Evolutionary conservation across 2,797 vertebrate genomes (phyloP).

Genomic region (Harpagifer antarcticus): DNA sequence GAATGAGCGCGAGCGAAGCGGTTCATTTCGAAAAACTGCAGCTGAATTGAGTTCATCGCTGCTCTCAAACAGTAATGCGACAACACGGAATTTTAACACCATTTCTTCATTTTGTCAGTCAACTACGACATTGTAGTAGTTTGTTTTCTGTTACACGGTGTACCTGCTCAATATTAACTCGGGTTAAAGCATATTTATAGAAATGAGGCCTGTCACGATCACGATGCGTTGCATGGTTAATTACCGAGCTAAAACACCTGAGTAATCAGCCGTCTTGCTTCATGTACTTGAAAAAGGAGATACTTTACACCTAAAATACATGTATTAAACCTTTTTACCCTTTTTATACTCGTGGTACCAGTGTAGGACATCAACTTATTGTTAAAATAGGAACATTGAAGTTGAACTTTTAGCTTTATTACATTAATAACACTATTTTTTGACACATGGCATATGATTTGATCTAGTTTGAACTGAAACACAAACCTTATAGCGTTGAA

Average conservation of each 20-base stretch:
- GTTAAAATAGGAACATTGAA: neutral
- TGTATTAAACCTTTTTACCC: neutral
- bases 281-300: neutral
- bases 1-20: slow-evolving; percentile 1
- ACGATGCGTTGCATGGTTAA: slow-evolving; percentile 36
- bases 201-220: slow-evolving; percentile 51
- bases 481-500: neutral
- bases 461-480: slow-evolving; percentile 11
- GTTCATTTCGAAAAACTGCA: slow-evolving; percentile 24
- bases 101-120: neutral
- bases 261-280: slow-evolving; percentile 13
- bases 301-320: neutral
- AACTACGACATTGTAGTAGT: rapidly evolving
- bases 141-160: neutral
- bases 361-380: neutral
- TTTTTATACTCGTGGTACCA: neutral
- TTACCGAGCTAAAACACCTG: slow-evolving; percentile 3
- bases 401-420: neutral
- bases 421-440: neutral
- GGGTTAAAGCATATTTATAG: rapidly evolving
- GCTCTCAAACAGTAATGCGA: slow-evolving; percentile 61
- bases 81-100: slow-evolving; percentile 23
- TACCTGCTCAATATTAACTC: neutral
- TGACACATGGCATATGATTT: neutral
- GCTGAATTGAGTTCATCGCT: slow-evolving; percentile 49